Evolutionary conservation across 2,113 vertebrate species (phyloP).

Genomic region (Etia nguti): DNA sequence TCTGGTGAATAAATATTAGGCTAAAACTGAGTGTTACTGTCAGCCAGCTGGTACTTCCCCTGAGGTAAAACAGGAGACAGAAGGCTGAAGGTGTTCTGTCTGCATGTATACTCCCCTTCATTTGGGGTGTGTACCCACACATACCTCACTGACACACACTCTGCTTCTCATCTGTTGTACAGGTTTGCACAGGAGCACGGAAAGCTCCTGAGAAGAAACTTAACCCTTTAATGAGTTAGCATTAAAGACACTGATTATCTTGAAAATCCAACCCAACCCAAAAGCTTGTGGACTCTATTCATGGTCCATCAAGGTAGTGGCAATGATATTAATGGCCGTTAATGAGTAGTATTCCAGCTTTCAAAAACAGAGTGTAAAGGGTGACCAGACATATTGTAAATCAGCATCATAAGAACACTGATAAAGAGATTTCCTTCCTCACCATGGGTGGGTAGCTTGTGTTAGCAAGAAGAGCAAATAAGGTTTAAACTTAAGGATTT

Average conservation of each 20-base stretch:
- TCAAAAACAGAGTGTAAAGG: neutral
- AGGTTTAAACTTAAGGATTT: neutral
- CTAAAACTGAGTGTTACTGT: constrained; percentile 18
- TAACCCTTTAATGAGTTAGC: constrained; percentile 39
- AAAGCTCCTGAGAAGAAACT: constrained; percentile 26
- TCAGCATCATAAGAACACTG: constrained; percentile 16
- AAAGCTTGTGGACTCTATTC: neutral
- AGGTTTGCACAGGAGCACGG: constrained; percentile 64
- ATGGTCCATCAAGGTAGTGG: neutral
- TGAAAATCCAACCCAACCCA: neutral
- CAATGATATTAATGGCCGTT: neutral
- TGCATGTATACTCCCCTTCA: constrained; percentile 51
- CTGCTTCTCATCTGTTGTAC: constrained; percentile 52
- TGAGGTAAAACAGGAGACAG: constrained; percentile 57
- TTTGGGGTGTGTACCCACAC: constrained; percentile 44
- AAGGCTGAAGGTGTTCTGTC: constrained; percentile 58
- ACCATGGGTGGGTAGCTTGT: constrained; percentile 14
- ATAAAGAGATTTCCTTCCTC: constrained; percentile 27
- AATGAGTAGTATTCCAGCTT: neutral
- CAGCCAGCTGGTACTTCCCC: constrained; percentile 42
- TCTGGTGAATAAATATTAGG: constrained; percentile 33
- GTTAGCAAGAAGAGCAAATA: constrained; percentile 19
- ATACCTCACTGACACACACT: constrained; percentile 53
- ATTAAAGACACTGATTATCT: neutral
- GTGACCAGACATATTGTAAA: neutral